phyloP scores from a whole-genome alignment of 37 sponge, comb jelly and placozoan genomes.

The Beroe forskalii region DNA sequence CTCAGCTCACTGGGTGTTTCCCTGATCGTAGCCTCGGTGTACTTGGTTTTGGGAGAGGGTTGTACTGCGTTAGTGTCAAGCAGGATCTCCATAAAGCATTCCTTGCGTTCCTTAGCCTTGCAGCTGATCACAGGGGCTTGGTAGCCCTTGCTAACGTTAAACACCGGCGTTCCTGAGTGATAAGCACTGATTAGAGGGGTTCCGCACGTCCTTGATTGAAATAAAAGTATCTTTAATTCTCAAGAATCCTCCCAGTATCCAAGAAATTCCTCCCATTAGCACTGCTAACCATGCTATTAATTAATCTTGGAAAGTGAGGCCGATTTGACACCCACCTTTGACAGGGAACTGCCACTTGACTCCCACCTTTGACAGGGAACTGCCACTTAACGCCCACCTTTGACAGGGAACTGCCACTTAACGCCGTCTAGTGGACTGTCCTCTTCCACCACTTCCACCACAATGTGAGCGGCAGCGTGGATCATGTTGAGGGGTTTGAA shows the following conservation, averaged over 20 bases:
- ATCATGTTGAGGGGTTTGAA: slow-evolving; percentile 49
- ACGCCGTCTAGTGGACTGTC: slow-evolving; percentile 29
- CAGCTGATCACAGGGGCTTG: slow-evolving; percentile 43
- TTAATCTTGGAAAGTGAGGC: no score
- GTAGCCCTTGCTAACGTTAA: slow-evolving; percentile 19
- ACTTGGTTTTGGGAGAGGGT: not conserved
- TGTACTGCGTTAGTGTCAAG: slow-evolving; percentile 13
- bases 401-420: slow-evolving; percentile 65
- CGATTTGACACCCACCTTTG: no score
- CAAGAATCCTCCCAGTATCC: no score
- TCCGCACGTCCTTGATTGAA: no score
- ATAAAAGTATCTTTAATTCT: no score
- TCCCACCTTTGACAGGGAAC: slow-evolving; percentile 58
- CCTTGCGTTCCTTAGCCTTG: slow-evolving; percentile 60
- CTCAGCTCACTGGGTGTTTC: slow-evolving; percentile 25
- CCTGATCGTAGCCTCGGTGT: slow-evolving; percentile 45
- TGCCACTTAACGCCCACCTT: slow-evolving; percentile 53
- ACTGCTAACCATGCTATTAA: no score
- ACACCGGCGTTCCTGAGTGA: slow-evolving; percentile 48
- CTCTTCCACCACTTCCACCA: slow-evolving; percentile 17
- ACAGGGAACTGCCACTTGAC: no score
- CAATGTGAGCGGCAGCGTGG: slow-evolving; percentile 26
- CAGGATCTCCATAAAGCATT: slow-evolving; percentile 50
- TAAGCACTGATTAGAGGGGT: not conserved
- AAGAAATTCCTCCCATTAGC: no score